Conservation (phyloP, 2,797 vertebrate genomes). For the Acipenser oxyrinchus region DNA sequence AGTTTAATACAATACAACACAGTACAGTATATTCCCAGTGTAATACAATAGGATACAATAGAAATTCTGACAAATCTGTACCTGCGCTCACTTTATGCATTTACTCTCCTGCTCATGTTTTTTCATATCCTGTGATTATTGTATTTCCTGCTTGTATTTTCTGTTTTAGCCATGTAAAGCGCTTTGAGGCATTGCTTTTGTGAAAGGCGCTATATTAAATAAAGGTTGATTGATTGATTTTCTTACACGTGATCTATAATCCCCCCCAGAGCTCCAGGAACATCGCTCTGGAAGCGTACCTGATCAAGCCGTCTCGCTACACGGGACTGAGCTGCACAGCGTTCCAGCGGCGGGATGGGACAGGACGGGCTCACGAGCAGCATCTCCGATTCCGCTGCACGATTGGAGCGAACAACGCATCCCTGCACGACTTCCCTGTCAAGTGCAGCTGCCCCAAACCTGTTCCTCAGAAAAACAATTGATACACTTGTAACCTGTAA, state of each 20-base stretch:
- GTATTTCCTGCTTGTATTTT: background rate
- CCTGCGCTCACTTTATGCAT: too few relatives aligned
- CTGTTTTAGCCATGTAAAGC: background rate
- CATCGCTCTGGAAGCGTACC: conserved; percentile 85
- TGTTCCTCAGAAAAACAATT: conserved; percentile 3
- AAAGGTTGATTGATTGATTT: too few relatives aligned
- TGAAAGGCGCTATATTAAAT: too few relatives aligned
- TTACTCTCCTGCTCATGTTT: too few relatives aligned
- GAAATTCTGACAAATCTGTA: too few relatives aligned
- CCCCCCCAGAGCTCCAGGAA: conserved; percentile 76
- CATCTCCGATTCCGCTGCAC: conserved; percentile 84
- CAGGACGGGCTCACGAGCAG: conserved; percentile 60
- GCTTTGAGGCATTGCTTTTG: too few relatives aligned
- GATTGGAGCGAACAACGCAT: conserved; percentile 79
- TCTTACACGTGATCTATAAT: background rate
- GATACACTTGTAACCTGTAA: conserved; percentile 4
- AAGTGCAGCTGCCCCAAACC: conserved; percentile 61
- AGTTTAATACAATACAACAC: too few relatives aligned
- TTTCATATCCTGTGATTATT: too few relatives aligned
- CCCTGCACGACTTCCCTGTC: conserved; percentile 77
- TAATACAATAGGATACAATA: too few relatives aligned
- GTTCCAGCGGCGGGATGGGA: conserved; percentile 66
- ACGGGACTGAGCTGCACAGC: conserved; percentile 87
- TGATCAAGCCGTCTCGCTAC: conserved; percentile 86
- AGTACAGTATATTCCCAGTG: too few relatives aligned